Evolutionary conservation across 2,797 vertebrate species (phyloP).

Genomic region (Miichthys miiuy): DNA sequence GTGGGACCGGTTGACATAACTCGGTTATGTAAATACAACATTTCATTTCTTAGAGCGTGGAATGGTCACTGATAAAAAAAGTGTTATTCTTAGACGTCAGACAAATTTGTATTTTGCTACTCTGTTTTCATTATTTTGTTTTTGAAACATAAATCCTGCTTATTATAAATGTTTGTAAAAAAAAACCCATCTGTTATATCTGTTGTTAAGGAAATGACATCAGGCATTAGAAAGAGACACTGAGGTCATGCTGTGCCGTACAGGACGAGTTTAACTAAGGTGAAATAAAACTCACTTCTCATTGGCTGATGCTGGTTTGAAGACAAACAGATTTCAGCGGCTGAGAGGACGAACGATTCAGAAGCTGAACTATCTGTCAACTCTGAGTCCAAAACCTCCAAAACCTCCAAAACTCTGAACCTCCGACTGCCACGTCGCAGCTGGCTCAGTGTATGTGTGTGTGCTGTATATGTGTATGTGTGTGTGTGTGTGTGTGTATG

Average conservation of each 20-base stretch:
- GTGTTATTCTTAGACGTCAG: too few species aligned
- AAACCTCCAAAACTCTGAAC: constrained; percentile 36
- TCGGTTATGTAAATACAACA: too few species aligned
- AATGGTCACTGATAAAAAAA: too few species aligned
- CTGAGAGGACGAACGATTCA: neutral
- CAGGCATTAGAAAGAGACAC: constrained; percentile 3
- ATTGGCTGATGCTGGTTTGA: constrained; percentile 27
- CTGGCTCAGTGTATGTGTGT: constrained; percentile 25
- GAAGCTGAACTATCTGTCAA: constrained; percentile 38
- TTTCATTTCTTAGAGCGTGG: too few species aligned
- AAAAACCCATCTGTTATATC: constrained; percentile 6
- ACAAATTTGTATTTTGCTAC: too few species aligned
- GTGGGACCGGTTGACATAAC: too few species aligned
- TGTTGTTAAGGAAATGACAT: constrained; percentile 23
- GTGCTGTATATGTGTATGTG: constrained; percentile 16
- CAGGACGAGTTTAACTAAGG: constrained; percentile 3
- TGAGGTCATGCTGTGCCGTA: neutral
- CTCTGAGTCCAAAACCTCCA: constrained; percentile 31
- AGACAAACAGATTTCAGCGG: constrained; percentile 16
- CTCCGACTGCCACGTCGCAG: constrained; percentile 61
- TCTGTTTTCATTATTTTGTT: neutral
- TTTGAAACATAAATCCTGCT: neutral
- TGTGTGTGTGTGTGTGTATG: neutral
- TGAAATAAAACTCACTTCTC: constrained; percentile 3
- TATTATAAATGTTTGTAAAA: too few species aligned